Conservation (phyloP, 2,113 vertebrate species). For the Oryzias melastigma region DNA sequence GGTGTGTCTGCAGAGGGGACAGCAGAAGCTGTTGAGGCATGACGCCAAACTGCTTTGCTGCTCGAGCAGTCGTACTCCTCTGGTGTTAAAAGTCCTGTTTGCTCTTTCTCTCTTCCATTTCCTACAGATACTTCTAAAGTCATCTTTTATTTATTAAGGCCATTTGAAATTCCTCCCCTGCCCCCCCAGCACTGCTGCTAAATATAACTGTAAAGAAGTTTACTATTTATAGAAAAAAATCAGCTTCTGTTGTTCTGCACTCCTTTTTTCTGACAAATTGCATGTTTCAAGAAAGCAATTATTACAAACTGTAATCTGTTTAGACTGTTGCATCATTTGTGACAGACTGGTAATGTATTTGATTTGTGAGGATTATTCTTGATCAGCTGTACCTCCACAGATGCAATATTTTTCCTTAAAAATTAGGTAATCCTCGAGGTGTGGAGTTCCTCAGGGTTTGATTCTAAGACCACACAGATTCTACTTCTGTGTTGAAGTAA, state of each 20-base stretch:
- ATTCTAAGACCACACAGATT: too few species aligned
- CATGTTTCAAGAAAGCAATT: slow-evolving; percentile 33
- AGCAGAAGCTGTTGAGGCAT: background rate
- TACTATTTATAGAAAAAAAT: slow-evolving; percentile 55
- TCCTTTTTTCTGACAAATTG: background rate
- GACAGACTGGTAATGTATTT: too few species aligned
- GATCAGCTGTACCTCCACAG: too few species aligned
- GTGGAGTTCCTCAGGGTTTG: too few species aligned
- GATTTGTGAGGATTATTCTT: too few species aligned
- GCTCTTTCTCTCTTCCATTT: background rate
- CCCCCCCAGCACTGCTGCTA: slow-evolving; percentile 19
- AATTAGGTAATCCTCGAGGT: too few species aligned
- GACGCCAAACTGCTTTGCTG: background rate
- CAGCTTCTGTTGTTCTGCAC: slow-evolving; percentile 5
- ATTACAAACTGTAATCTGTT: too few species aligned
- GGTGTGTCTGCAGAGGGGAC: background rate
- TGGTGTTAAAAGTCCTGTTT: too few species aligned
- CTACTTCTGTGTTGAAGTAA: too few species aligned
- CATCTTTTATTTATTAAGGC: slow-evolving; percentile 57
- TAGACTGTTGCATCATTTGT: too few species aligned
- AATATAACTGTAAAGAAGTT: slow-evolving; percentile 48
- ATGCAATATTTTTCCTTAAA: too few species aligned
- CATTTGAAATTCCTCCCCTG: slow-evolving; percentile 39
- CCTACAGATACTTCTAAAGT: slow-evolving; percentile 23
- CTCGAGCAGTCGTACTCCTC: too few species aligned